Evolutionary conservation across 1,140 invertebrate species (phyloP), one percentile per base, ranked within the genome.

Genomic region (Hermatobates lingyangjiaoensis): DNA sequence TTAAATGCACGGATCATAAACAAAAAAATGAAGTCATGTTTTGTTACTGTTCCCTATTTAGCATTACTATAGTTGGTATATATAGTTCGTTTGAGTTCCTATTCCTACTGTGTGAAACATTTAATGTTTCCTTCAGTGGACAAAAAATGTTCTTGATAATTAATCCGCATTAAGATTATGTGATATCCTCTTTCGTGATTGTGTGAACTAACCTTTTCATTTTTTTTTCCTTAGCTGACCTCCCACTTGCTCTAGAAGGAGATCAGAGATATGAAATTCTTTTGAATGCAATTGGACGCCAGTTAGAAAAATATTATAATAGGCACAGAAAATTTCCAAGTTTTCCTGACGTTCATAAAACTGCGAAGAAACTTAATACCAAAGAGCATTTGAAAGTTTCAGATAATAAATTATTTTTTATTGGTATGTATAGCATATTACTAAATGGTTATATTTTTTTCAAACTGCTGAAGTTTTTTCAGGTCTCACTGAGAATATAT

Each of bases 231-330:
- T 23, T 10, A 27, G 25, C 26, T 3, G 34, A 27, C 27, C 4
- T 7, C 3, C 27, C 47, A 27, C 20, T 20, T 18, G 26, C 10
- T 5, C 30, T 38, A 1, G 27, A 18, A 14, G 27, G 34, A 3
- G 3, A 26, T 2, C 27, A 39, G 3, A 14, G 7, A 21, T 4
- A n/a, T 42, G 14, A 18, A 20, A 18, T 5, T 20, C 39, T 42
- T 12, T 14, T 42, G 4, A 18, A 12, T 21, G 5, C 3, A 30
- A 40, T 51, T 45, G 25, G 38, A 27, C 40, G 27, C 4, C 40
- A 45, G 14, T 30, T 48, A 20, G 45, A 53, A 25, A 42, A 46
- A 23, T 47, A 45, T 27, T 53, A 39, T 24, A 45, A 40, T 20
- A 48, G 44, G 23, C 28, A n/a, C 1, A n/a, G 24, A 3, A 47